Evolutionary conservation across 2,113 vertebrate genomes (phyloP).

Genomic region (Phasianus colchicus): DNA sequence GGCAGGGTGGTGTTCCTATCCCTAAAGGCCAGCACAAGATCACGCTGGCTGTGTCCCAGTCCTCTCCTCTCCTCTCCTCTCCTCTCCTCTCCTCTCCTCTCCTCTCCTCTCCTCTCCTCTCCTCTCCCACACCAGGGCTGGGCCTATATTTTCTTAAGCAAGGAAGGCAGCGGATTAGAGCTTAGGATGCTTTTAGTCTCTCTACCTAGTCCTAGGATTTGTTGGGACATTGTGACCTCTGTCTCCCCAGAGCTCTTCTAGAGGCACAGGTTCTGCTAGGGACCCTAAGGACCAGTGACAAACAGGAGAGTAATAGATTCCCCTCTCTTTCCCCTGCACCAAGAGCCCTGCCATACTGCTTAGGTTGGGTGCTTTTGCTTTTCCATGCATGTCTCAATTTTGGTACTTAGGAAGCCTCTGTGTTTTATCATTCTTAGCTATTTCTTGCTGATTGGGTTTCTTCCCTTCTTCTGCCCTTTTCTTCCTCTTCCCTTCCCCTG

Average conservation of each 20-base stretch:
- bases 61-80: too few relatives aligned
- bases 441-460: too few relatives aligned
- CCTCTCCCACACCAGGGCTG: not conserved
- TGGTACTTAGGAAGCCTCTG: too few relatives aligned
- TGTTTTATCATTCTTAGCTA: too few relatives aligned
- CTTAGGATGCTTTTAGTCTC: not conserved
- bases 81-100: too few relatives aligned
- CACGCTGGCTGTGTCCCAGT: not conserved
- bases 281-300: not conserved
- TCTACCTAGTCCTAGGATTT: not conserved
- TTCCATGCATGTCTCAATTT: too few relatives aligned
- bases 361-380: not conserved
- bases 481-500: too few relatives aligned
- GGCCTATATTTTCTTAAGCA: not conserved
- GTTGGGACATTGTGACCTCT: conserved; percentile 24
- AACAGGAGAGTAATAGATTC: not conserved
- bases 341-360: not conserved
- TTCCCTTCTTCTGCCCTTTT: too few relatives aligned
- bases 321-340: not conserved
- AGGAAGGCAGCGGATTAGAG: not conserved
- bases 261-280: not conserved
- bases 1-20: fast-evolving
- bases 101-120: not conserved
- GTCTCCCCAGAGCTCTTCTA: not conserved
- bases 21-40: not conserved